Evolutionary conservation across 2,888 invertebrate species (phyloP), one percentile per base, ranked within the genome.

Genomic region (Synanthedon andrenaeformis): DNA sequence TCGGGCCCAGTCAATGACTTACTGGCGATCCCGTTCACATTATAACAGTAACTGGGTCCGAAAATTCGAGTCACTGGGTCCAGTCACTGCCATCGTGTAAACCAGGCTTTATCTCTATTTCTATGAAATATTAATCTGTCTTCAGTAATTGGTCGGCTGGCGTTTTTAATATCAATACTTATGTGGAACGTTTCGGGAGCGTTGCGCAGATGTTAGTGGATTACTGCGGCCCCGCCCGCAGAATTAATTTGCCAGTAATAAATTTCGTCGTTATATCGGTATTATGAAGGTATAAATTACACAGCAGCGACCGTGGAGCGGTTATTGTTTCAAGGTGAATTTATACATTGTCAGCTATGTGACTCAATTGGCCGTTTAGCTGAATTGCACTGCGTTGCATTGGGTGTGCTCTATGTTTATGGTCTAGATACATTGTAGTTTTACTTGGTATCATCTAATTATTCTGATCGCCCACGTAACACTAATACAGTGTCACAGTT

Each of bases 271-370:
- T 63, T 64, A 69, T 69, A 67, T 64, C 67, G 69, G 73, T 74
- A 77, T 78, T 79, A 79, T 77, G 75, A 72, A 70, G 64, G 72
- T 76, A 77, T 77, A 77, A 77, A 79, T 79, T 76, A 75, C 65
- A 59, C 58, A 56, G 64, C 54, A 54, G 66, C 66, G 60, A 51
- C 59, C 57, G 12, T 41, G 28, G n/a, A 51, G 57, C 57, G 59
- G 65, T 62, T 65, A 69, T 70, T 71, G 69, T 74, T 64, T 64
- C 62, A 61, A 63, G 58, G 64, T 60, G 60, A 61, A 62, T 64
- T 66, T 62, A 60, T 66, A 61, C 57, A 58, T 58, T 58, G 57
- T 58, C 51, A 42, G 13, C 6, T 35, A n/a, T 13, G 52, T 45
- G n/a, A 14, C 45, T 45, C 45, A 14, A 13, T 35, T 35, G 35